Evolutionary conservation across 2,113 vertebrate species (phyloP).

Genomic region (Prochilodus magdalenae): DNA sequence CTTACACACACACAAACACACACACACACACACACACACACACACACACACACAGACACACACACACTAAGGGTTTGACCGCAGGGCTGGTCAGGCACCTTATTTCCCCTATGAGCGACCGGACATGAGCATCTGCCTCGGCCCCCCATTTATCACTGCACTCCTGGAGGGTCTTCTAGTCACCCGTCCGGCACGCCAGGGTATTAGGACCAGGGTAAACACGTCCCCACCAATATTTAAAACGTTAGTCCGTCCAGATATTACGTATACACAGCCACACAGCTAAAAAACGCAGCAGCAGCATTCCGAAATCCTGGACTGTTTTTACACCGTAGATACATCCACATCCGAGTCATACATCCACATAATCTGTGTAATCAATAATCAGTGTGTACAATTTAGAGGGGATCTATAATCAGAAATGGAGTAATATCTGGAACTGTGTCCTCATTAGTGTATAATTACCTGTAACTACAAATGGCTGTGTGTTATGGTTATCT

Average conservation of each 20-base stretch:
- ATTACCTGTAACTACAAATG: too few relatives aligned
- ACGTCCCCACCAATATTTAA: neutral
- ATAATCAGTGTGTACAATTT: too few relatives aligned
- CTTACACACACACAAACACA: neutral
- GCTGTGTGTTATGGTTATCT: too few relatives aligned
- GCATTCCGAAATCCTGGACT: too few relatives aligned
- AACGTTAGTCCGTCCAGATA: slow-evolving; percentile 1
- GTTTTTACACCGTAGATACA: too few relatives aligned
- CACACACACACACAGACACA: slow-evolving; percentile 2
- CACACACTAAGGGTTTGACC: neutral
- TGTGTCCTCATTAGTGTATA: too few relatives aligned
- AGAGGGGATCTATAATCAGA: too few relatives aligned
- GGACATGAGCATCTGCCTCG: slow-evolving; percentile 30
- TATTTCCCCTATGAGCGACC: slow-evolving; percentile 56
- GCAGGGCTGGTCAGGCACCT: slow-evolving; percentile 44
- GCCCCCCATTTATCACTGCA: slow-evolving; percentile 75
- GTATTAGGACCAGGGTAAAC: neutral
- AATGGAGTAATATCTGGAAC: too few relatives aligned
- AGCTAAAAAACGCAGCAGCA: too few relatives aligned
- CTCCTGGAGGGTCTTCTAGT: slow-evolving; percentile 62
- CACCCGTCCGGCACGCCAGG: slow-evolving; percentile 2
- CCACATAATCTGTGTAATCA: too few relatives aligned
- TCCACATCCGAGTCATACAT: too few relatives aligned
- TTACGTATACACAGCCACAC: too few relatives aligned
- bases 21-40: neutral